Evolutionary conservation across 2,113 vertebrate species (phyloP), one percentile per base, ranked within the genome.

Genomic region (Illadopsis cleaveri): DNA sequence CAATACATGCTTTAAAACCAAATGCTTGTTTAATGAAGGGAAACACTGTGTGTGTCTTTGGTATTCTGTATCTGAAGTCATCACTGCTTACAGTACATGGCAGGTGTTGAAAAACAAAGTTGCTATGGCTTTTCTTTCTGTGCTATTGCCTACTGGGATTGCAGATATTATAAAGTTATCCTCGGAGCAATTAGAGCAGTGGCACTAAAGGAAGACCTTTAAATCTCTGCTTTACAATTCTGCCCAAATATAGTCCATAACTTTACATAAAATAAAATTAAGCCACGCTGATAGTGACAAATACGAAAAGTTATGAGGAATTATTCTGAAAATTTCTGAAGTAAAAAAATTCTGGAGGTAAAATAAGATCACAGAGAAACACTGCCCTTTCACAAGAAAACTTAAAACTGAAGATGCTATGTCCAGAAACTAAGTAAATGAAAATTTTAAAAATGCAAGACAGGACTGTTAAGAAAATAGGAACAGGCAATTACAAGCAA

Each of bases 1-100:
- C 85, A 86, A 81, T 94, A 90, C 90, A 22, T 56, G 61, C 71
- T 95, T 92, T 88, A 83, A 94, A 97, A 90, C 64, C 78, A 95
- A 82, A 88, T 72, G 23, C 66, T 89, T 93, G 78, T 94, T 92
- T 93, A 93, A 89, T 90, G 88, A 90, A 86, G 31, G 56, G 45
- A 56, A 90, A 83, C 44, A 30, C 38, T 35, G 15, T 64, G 50
- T 76, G 75, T 92, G 76, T 53, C 85, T 91, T 96, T 96, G 94
- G 86, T 95, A 95, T 75, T 66, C 71, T 83, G 47, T 71, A 62
- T 69, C 71, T 88, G 79, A 91, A 92, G 86, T 88, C 82, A 84
- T 95, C 88, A 30, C 71, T 88, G 64, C 90, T 75, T 89, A 61
- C 37, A 40, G 64, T 86, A 96, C 82, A 64, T 93, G 96, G 82